These are phyloP conservation scores for Chionomys nivalis DNA, from an alignment of 2,113 vertebrate species.

Conservation along the genomic window DNA sequence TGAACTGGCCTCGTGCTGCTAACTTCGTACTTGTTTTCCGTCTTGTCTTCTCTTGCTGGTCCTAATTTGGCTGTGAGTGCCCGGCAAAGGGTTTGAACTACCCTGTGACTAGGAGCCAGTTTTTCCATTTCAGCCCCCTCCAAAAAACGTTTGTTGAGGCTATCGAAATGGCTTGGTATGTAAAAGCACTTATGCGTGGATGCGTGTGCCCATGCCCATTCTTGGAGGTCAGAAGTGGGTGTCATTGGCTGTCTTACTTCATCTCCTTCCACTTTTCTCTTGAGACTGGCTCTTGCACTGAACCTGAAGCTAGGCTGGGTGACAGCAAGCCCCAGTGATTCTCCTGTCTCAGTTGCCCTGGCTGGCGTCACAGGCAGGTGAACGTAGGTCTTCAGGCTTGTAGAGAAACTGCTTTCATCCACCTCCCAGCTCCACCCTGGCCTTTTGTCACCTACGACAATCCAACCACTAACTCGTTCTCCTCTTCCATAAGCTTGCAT, in stretches of 20 bases:
- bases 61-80: background rate
- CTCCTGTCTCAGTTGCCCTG: background rate
- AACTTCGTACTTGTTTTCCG: background rate
- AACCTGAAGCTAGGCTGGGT: background rate
- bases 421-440: background rate
- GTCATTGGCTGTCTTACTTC: background rate
- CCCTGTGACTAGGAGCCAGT: background rate
- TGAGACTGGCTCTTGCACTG: background rate
- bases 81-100: background rate
- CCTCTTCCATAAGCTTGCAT: background rate
- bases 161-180: background rate
- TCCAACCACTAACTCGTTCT: background rate
- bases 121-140: background rate
- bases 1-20: fast-evolving
- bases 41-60: background rate
- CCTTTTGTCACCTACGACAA: background rate
- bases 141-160: background rate
- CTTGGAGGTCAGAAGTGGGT: background rate
- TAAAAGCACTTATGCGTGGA: background rate
- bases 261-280: background rate
- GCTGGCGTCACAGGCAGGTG: background rate
- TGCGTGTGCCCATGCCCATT: background rate
- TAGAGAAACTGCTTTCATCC: background rate
- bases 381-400: background rate
- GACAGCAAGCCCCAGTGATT: too few species aligned